Evolutionary conservation across 2,113 vertebrate species (phyloP).

Genomic region (Egretta garzetta): DNA sequence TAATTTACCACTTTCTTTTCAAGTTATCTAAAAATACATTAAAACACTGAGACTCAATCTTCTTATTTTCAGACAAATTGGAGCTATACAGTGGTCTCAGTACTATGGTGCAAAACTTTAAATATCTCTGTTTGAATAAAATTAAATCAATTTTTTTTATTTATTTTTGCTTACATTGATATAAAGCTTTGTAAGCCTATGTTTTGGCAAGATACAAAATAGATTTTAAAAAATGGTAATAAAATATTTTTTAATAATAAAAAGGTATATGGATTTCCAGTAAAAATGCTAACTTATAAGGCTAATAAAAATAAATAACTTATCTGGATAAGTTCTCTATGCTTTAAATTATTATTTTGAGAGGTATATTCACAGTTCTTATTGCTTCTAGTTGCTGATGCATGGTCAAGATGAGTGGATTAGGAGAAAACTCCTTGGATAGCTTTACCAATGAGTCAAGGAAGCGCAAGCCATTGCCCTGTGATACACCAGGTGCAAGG

Average conservation of each 20-base stretch:
- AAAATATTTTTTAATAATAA: not conserved
- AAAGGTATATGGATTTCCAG: not conserved
- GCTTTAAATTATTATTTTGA: not conserved
- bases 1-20: not conserved
- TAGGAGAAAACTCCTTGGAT: constrained; percentile 91
- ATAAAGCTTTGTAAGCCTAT: not conserved
- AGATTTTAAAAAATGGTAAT: not conserved
- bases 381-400: constrained; percentile 86
- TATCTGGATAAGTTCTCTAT: not conserved
- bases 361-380: not conserved
- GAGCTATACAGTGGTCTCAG: not conserved
- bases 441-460: constrained; percentile 86
- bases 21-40: not conserved
- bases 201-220: not conserved
- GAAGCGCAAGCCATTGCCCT: constrained; percentile 92
- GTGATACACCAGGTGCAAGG: constrained; percentile 89
- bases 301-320: not conserved
- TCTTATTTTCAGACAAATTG: not conserved
- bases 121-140: not conserved
- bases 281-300: not conserved
- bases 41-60: not conserved
- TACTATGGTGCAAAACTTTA: not conserved
- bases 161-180: not conserved
- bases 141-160: not conserved
- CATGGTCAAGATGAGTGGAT: constrained; percentile 90